Percentiles rank a stretch among this genome's conserved stretches.
Conservation (phyloP, 2,113 vertebrate genomes). For the Promerops cafer region DNA sequence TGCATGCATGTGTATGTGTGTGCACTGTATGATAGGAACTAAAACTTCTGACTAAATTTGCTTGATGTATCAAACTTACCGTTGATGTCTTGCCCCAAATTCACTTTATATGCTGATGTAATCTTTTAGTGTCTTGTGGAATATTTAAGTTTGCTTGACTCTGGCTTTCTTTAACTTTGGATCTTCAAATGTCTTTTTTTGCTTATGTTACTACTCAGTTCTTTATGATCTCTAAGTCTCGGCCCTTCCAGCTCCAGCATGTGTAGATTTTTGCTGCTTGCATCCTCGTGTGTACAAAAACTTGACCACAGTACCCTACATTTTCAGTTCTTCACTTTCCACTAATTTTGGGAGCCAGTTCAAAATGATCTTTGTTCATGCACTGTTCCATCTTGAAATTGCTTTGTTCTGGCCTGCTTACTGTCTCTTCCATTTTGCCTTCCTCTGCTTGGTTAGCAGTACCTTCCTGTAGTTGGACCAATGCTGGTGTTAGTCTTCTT, state of each 20-base stretch:
- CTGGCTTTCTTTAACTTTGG: neutral
- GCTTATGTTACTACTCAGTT: neutral
- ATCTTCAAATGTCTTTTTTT: neutral
- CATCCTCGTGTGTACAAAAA: neutral
- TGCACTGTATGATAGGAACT: fast-evolving
- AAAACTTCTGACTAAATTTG: neutral
- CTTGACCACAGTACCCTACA: neutral
- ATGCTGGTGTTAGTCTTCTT: fast-evolving
- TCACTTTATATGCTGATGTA: neutral
- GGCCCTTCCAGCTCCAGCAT: neutral
- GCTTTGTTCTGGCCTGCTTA: neutral
- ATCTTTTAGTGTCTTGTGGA: neutral
- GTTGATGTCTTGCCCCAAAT: neutral
- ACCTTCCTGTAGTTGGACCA: neutral
- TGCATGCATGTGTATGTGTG: neutral
- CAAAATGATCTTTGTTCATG: neutral
- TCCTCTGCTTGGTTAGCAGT: neutral
- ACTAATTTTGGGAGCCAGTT: neutral
- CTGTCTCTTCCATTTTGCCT: neutral
- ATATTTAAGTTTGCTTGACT: neutral
- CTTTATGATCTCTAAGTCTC: neutral
- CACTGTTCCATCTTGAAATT: neutral
- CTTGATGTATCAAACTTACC: neutral
- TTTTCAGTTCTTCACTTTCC: neutral
- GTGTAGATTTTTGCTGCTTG: conserved; percentile 12